Evolutionary conservation across 1,140 invertebrate species (phyloP).

Genomic region (Pteromalus puparum): DNA sequence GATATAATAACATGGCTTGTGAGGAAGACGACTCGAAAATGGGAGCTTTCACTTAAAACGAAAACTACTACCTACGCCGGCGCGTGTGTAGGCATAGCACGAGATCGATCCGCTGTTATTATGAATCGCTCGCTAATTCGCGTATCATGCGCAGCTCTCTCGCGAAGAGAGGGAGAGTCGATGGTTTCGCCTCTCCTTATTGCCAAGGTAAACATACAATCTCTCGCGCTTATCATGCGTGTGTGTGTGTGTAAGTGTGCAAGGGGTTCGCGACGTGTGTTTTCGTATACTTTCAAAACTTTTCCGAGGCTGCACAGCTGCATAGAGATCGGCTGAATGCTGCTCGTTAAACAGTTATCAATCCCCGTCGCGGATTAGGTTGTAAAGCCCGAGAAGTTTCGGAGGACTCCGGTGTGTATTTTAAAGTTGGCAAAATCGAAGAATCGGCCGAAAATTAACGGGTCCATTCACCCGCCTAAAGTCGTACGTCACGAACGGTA

Average conservation of each 20-base stretch:
- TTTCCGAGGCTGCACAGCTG: neutral
- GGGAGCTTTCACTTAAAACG: neutral
- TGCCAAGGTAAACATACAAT: neutral
- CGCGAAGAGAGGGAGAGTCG: neutral
- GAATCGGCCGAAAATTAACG: no score
- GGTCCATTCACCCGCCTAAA: no score
- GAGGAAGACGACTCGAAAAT: neutral
- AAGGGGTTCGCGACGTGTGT: neutral
- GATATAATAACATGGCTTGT: neutral
- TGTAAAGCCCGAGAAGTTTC: no score
- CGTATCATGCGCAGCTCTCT: neutral
- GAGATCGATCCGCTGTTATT: neutral
- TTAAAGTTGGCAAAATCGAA: no score
- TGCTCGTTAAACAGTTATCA: constrained; percentile 21
- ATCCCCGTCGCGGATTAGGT: constrained; percentile 20
- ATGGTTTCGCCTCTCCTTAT: neutral
- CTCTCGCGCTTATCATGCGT: neutral
- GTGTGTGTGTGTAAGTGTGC: neutral
- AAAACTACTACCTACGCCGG: constrained; percentile 10
- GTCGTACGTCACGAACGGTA: no score
- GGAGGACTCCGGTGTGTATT: no score
- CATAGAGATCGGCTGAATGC: neutral
- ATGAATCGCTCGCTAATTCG: constrained; percentile 16
- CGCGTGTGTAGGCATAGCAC: no score
- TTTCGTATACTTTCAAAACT: neutral